Percentiles rank a stretch among this genome's conserved stretches.
These are phyloP conservation scores for Sigmodon hispidus DNA, from an alignment of 2,113 vertebrate species.

Conservation along the genomic window DNA sequence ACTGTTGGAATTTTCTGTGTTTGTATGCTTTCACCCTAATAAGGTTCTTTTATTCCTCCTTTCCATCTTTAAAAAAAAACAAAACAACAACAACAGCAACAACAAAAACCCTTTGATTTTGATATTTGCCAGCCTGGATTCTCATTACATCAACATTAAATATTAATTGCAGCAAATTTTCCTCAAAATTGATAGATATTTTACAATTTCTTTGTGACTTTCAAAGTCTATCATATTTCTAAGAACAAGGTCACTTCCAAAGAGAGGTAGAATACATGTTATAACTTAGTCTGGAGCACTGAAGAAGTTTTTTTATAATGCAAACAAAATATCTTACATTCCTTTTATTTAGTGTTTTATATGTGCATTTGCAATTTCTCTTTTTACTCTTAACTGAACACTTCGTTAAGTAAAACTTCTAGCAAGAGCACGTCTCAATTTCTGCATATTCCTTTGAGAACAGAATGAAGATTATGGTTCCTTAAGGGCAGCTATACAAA, in stretches of 20 bases:
- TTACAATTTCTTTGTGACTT: constrained; percentile 10
- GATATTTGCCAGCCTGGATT: not conserved
- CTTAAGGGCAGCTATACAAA: constrained; percentile 44
- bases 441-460: constrained; percentile 3
- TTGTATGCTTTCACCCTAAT: not conserved
- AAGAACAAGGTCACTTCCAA: not conserved
- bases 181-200: constrained; percentile 45
- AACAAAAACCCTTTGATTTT: no score
- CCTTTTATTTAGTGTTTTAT: constrained; percentile 23
- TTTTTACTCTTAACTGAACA: constrained; percentile 23
- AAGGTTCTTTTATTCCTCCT: not conserved
- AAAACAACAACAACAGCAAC: no score
- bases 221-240: constrained; percentile 39
- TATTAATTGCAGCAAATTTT: not conserved
- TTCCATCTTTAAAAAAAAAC: not conserved
- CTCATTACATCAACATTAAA: constrained; percentile 11
- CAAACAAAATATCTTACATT: not conserved
- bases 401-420: constrained; percentile 48
- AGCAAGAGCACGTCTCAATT: constrained; percentile 30
- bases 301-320: not conserved
- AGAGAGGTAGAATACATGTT: not conserved
- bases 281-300: not conserved
- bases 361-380: constrained; percentile 28
- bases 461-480: constrained; percentile 47
- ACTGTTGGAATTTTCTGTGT: not conserved